Conservation (phyloP, 2,888 invertebrate genomes). For the Campopleginae sp. region DNA sequence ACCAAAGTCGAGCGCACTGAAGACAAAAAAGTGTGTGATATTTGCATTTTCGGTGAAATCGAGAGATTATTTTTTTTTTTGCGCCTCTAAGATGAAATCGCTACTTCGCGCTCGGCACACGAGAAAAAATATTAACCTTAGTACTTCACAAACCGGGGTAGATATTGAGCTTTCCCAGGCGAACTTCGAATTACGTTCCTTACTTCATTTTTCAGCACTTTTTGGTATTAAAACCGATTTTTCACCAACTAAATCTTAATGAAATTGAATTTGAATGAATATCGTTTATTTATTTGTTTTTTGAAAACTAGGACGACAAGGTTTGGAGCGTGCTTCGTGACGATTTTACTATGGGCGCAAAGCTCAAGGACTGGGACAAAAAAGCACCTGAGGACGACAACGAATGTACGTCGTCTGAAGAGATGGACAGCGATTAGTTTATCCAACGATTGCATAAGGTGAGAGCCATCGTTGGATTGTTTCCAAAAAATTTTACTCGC, state of each 20-base stretch:
- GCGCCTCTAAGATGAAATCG: background rate
- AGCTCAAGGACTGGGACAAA: constrained; percentile 97
- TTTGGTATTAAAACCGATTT: too few species aligned
- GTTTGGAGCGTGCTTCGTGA: constrained; percentile 87
- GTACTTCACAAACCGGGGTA: too few species aligned
- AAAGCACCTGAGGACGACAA: constrained; percentile 86
- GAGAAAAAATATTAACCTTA: too few species aligned
- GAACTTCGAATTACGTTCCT: too few species aligned
- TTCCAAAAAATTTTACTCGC: background rate
- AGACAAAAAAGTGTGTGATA: constrained; percentile 75
- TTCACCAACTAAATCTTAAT: too few species aligned
- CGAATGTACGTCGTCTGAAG: constrained; percentile 77
- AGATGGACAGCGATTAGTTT: constrained; percentile 76
- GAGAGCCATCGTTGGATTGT: background rate
- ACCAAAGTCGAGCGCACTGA: constrained; percentile 85
- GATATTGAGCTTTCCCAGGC: too few species aligned
- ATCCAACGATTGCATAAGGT: background rate
- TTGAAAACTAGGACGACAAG: constrained; percentile 67
- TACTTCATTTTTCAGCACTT: too few species aligned
- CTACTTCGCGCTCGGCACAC: background rate
- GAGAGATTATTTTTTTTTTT: background rate
- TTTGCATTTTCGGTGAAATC: constrained; percentile 16
- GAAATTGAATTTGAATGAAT: too few species aligned
- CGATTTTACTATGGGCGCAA: constrained; percentile 95
- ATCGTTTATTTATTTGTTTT: background rate